Evolutionary conservation across 1,140 invertebrate genomes (phyloP), one percentile per base, ranked within the genome.

Genomic region (Bradysia coprophila): DNA sequence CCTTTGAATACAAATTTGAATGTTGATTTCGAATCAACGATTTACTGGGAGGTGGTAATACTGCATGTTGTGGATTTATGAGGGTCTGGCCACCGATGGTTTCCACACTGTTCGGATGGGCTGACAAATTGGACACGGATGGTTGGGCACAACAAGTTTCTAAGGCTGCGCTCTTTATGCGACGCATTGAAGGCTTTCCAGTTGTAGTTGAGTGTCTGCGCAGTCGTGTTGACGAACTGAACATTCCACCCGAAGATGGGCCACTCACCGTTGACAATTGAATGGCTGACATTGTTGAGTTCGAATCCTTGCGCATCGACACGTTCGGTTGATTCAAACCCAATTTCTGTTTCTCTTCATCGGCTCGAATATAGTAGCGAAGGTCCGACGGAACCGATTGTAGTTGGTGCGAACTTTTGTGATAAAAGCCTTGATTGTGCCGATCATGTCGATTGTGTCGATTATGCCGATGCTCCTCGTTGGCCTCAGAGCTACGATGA

Each of bases 31-130:
- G 59, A 15, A 73, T 72, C 19, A 77, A 55, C 51, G 69, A 69
- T 46, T 73, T 72, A 50, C 75, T 77, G 21, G 71, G 71, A 20
- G 72, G 70, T 19, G 74, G 73, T 45, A 75, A 63, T 11, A 72
- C 57, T 13, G 71, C 68, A 53, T 65, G 72, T 53, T 70, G 68
- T 4, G 71, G 68, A 55, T 72, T 73, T 21, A 67, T 69, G 31
- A 73, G 57, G 44, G 68, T 63, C 49, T 71, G 69, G 2, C 72
- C 72, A 21, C 70, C 71, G 16, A 77, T 76, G 1, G 73, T 71
- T 51, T 78, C 75, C 6, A 71, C 70, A 52, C 75, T 77, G 47
- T 76, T 76, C 2, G 75, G 73, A 61, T 77, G 74, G 4, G 72
- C 67, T 21, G 68, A 69, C 44, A 76, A 55, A 54, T 72, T 72